Percentiles rank a stretch among this genome's conserved stretches.
These are phyloP conservation scores for Alloplasta piceator DNA, from an alignment of 2,888 invertebrate genomes.

Conservation along the genomic window DNA sequence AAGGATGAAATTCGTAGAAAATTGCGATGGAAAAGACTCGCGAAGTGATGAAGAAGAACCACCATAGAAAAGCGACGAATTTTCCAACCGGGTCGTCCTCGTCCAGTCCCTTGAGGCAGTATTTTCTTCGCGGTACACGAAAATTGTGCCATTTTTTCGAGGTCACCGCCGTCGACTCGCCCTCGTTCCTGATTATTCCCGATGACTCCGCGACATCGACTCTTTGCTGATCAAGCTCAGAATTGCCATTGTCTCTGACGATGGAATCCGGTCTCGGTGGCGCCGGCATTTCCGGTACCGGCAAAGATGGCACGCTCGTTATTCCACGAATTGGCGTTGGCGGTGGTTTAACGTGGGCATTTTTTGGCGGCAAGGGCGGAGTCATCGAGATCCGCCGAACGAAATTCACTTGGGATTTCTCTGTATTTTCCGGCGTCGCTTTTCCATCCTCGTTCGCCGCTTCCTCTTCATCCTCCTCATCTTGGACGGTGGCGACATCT, in stretches of 20 bases:
- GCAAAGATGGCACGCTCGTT: constrained; percentile 77
- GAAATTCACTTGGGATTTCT: constrained; percentile 66
- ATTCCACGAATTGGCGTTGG: constrained; percentile 79
- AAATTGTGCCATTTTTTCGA: constrained; percentile 62
- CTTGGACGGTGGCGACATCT: constrained; percentile 1
- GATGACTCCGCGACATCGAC: constrained; percentile 41
- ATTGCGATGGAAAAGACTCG: constrained; percentile 89
- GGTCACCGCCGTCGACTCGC: neutral
- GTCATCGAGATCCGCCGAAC: constrained; percentile 78
- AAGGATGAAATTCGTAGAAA: constrained; percentile 88
- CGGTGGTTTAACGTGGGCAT: constrained; percentile 78
- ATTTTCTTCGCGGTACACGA: constrained; percentile 74
- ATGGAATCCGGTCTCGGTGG: constrained; percentile 81
- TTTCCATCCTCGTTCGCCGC: constrained; percentile 17
- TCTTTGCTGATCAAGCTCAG: constrained; percentile 40
- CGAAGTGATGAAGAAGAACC: constrained; percentile 90
- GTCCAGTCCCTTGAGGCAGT: constrained; percentile 87
- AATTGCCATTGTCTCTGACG: constrained; percentile 45
- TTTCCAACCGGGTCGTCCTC: constrained; percentile 90
- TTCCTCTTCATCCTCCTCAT: constrained; percentile 22
- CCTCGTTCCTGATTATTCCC: constrained; percentile 21
- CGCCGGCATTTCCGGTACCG: constrained; percentile 80
- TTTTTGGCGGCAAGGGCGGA: constrained; percentile 82
- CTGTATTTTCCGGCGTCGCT: constrained; percentile 33
- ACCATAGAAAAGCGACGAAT: constrained; percentile 89